Base-by-base conservation (phyloP, 2,888 invertebrate species). In the Ormyrus rosae region DNA sequence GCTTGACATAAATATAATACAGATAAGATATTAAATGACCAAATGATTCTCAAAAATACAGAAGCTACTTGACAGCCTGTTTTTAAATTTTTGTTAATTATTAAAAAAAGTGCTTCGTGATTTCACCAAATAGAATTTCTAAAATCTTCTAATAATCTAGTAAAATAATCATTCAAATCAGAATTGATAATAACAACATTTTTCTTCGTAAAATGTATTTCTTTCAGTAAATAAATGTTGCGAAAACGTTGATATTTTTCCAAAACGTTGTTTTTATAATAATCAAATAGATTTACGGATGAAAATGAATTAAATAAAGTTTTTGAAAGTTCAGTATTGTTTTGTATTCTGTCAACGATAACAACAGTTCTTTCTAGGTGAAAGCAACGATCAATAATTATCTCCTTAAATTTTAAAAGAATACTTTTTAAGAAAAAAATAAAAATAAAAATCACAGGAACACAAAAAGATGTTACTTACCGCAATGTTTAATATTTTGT, bases 71-170 rank as follows among this genome's bases (percentile, higher is more conserved):
- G 2, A 13, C 72, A 63, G 6, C 9, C n/a, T n/a, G 8, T 8
- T 9, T 46, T 7, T 3, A 13, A 13, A 53, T 53, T 45, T 9
- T 0, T 34, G n/a, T 72, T 53, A 5, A 63, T 45, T 7, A 72
- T 5, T 11, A 63, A n/a, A 46, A 72, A 72, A 10, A n/a, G 3
- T 7, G 63, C 63, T 63, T 51, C 3, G 45, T 61, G 45, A 46
- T 55, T 73, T 55, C 55, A 73, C 63, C 63, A 73, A 60, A 73
- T 64, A 2, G 72, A 73, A 7, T 64, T 6, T 55, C 51, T 53
- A 8, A 72, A 51, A 34, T 63, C 50, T 34, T 61, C 11, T 5
- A 72, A 8, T n/a, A 61, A 7, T 51, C 7, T 4, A 2, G 2
- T 51, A 9, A 51, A 8, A 6, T 48, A 19, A 19, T 19, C 19